phyloP scores from a whole-genome alignment of 2,113 vertebrate species.

The Amphilophus citrinellus region DNA sequence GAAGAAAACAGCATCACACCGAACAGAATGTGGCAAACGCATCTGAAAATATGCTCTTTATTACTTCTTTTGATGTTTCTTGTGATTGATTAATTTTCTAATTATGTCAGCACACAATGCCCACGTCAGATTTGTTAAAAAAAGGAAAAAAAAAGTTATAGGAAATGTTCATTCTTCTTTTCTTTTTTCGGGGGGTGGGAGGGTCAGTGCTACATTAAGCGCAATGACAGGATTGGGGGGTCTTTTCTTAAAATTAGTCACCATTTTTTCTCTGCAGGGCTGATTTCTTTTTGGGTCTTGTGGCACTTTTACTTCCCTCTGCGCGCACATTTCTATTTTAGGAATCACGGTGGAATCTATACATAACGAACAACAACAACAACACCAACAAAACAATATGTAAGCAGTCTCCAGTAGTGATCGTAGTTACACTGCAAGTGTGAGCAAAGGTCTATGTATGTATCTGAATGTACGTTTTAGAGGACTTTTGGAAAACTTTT shows the following conservation, averaged over 20 bases:
- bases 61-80: conserved; percentile 45
- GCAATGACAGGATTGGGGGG: conserved; percentile 85
- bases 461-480: conserved; percentile 85
- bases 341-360: conserved; percentile 63
- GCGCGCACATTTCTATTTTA: conserved; percentile 69
- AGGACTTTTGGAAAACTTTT: conserved; percentile 72
- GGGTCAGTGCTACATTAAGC: conserved; percentile 84
- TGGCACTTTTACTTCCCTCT: conserved; percentile 90
- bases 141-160: conserved; percentile 65
- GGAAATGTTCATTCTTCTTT: conserved; percentile 86
- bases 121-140: conserved; percentile 80
- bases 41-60: conserved; percentile 79
- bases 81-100: conserved; percentile 88
- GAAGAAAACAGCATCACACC: conserved; percentile 59
- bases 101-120: conserved; percentile 86
- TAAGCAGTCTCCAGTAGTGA: conserved; percentile 80
- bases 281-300: conserved; percentile 93
- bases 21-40: conserved; percentile 89
- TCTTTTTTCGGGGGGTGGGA: conserved; percentile 3
- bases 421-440: conserved; percentile 80
- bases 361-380: conserved; percentile 78
- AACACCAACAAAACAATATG: conserved; percentile 76
- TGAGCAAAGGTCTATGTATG: conserved; percentile 83
- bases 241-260: conserved; percentile 88
- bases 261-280: conserved; percentile 94